These are phyloP conservation scores for Steinernema carpocapsae DNA, from an alignment of 2,888 invertebrate species.

Conservation along the genomic window DNA sequence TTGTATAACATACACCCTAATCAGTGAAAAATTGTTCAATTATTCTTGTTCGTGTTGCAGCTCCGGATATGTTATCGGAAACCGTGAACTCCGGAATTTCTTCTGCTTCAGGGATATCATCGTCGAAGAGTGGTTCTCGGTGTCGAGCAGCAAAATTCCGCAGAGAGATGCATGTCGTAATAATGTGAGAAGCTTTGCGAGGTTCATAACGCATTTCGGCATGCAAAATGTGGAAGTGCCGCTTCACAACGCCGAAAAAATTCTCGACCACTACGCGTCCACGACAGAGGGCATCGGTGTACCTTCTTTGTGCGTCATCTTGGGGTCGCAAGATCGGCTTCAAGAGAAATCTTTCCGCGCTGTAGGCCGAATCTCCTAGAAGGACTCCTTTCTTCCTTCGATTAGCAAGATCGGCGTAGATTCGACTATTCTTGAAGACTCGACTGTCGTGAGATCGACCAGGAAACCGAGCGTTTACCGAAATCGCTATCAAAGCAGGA, in stretches of 20 bases:
- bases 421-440: background rate
- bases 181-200: background rate
- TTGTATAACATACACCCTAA: no score
- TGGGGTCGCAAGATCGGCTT: background rate
- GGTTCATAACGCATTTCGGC: background rate
- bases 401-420: background rate
- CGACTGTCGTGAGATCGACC: background rate
- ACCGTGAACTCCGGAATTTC: background rate
- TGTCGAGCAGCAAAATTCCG: background rate
- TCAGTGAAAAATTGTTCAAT: no score
- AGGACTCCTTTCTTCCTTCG: background rate
- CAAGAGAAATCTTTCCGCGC: background rate
- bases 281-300: background rate
- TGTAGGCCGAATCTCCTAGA: constrained; percentile 8
- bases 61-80: background rate
- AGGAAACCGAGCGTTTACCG: background rate
- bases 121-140: background rate
- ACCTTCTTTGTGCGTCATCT: background rate
- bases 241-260: background rate
- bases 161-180: background rate
- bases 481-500: background rate
- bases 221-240: background rate
- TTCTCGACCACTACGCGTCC: background rate
- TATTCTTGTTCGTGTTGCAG: background rate
- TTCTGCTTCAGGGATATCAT: background rate